Base-by-base conservation (phyloP, 1,140 invertebrate genomes). In the Stegodyphus dumicola region DNA sequence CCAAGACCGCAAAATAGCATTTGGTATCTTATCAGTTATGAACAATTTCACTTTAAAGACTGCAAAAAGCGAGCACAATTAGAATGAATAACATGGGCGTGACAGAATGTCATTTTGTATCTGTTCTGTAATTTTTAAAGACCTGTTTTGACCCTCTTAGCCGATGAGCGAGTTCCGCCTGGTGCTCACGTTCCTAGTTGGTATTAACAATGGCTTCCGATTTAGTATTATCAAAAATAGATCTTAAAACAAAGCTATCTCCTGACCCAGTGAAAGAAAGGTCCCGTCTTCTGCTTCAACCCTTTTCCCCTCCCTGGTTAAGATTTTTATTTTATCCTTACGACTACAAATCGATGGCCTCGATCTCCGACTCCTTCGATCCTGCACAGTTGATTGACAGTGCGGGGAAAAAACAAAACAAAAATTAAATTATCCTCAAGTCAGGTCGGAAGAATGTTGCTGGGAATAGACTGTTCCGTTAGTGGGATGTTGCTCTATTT, bases 191-290 rank as follows among this genome's bases (percentile, higher is more conserved):
- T 51, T 53, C 15, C 48, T 13, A 13, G 17, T 75, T 9, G 48
- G 60, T 48, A 66, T 51, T 17, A 17, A 71, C 13, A 65, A 66
- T 17, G 6, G 60, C 56, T 77, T n/a, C 60, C 60, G 48, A 77
- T 66, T 77, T 60, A 51, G 56, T 66, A 60, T 17, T 15, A 60
- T 65, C 33, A 18, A 66, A 54, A 13, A 77, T 65, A 60, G 56
- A 60, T 60, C 56, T 60, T 33, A 65, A 51, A 66, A 77, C 56
- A 77, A 66, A 77, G 60, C 13, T 52, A 15, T 66, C 60, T 77
- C n/a, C 75, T 77, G 75, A 77, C 60, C 75, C 48, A 77, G 56
- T 77, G 65, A 48, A 66, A 60, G 56, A 15, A n/a, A 65, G 60
- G 75, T 65, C 33, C 56, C 56, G 15, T 60, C 56, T 33, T 33